Evolutionary conservation across 2,797 vertebrate species (phyloP).

Genomic region (Cetoscarus ocellatus): DNA sequence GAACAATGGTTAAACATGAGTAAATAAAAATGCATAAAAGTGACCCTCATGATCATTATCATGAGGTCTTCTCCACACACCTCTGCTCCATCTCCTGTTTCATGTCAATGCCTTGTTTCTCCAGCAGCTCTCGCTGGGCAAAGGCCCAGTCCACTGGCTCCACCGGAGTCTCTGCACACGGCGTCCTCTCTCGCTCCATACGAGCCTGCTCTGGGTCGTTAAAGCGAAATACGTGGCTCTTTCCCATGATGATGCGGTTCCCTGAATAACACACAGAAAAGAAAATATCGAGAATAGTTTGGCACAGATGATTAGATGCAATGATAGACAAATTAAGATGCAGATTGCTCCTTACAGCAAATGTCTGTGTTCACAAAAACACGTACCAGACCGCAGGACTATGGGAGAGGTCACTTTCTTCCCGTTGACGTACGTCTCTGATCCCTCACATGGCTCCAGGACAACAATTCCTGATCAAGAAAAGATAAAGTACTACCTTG

Average conservation of each 20-base stretch:
- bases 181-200: conserved; percentile 94
- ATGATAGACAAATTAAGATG: background rate
- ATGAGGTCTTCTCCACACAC: conserved; percentile 67
- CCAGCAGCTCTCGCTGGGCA: conserved; percentile 95
- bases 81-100: conserved; percentile 99
- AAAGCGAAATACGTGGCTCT: conserved; percentile 98
- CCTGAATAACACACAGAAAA: conserved; percentile 77
- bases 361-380: background rate
- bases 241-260: conserved; percentile 98
- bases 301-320: background rate
- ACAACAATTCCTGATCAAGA: conserved; percentile 87
- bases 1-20: background rate
- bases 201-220: conserved; percentile 98
- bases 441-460: conserved; percentile 93
- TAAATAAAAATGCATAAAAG: background rate
- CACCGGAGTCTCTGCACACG: conserved; percentile 93
- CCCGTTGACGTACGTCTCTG: conserved; percentile 96
- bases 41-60: background rate
- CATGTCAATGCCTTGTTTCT: conserved; percentile 99
- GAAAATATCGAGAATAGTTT: background rate
- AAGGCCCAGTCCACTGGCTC: conserved; percentile 99
- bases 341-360: background rate
- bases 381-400: conserved; percentile 92
- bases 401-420: conserved; percentile 93
- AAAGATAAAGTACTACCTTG: background rate